These are phyloP conservation scores for Diarsia rubi DNA, from an alignment of 2,888 invertebrate genomes.

Conservation along the genomic window DNA sequence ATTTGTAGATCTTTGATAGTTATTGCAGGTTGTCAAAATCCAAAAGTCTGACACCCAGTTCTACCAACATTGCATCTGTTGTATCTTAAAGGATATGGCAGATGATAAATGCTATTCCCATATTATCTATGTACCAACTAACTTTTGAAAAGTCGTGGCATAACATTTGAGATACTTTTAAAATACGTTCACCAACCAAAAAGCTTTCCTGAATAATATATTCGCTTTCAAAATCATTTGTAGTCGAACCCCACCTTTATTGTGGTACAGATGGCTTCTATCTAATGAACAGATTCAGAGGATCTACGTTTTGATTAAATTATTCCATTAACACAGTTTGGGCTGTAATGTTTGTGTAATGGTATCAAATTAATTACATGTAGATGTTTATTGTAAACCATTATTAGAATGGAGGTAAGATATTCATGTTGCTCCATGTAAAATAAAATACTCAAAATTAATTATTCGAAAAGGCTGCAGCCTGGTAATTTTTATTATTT, in stretches of 20 bases:
- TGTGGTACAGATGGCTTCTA: constrained; percentile 26
- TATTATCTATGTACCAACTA: too few relatives aligned
- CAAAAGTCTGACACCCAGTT: background rate
- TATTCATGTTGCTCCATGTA: background rate
- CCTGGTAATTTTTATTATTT: background rate
- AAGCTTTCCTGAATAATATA: background rate
- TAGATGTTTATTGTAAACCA: background rate
- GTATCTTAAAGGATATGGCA: too few relatives aligned
- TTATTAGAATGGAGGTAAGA: background rate
- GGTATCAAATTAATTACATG: background rate
- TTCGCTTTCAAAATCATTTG: background rate
- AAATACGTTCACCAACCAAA: background rate
- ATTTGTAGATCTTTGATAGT: background rate
- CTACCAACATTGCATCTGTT: background rate
- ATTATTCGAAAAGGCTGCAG: background rate
- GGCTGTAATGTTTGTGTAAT: constrained; percentile 15
- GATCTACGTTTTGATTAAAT: constrained; percentile 57
- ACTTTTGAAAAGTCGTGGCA: background rate
- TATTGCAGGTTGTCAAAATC: background rate
- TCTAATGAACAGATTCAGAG: constrained; percentile 46
- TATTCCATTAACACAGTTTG: constrained; percentile 42
- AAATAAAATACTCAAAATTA: background rate
- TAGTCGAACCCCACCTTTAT: constrained; percentile 14
- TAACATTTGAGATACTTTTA: background rate
- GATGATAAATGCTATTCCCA: too few relatives aligned